Percentiles rank a stretch among this genome's conserved stretches.
Conservation (phyloP, 1,140 invertebrate species). For the Conus ventricosus region DNA sequence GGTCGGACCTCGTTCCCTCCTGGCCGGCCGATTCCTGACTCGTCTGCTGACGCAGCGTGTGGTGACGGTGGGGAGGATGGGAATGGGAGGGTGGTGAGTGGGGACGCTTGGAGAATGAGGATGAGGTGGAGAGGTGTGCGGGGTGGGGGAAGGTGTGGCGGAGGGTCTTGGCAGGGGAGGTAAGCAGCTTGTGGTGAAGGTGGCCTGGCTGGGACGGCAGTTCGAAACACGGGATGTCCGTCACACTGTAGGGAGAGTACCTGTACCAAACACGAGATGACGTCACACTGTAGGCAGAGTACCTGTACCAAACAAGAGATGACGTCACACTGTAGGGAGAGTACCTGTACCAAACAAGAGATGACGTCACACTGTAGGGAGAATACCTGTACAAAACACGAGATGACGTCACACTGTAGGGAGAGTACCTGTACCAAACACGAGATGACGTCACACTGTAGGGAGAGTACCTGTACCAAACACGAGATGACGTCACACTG, state of each 20-base stretch:
- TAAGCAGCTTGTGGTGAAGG: too few species aligned
- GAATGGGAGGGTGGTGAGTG: background rate
- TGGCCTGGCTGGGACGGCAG: background rate
- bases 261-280: background rate
- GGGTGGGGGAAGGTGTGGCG: background rate
- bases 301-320: background rate
- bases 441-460: too few species aligned
- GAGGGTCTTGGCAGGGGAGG: background rate
- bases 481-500: too few species aligned
- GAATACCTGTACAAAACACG: background rate
- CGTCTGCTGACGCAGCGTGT: background rate
- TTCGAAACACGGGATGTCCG: slow-evolving; percentile 36
- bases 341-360: background rate
- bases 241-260: slow-evolving; percentile 38
- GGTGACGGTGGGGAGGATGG: background rate
- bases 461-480: too few species aligned
- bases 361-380: background rate
- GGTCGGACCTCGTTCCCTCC: background rate
- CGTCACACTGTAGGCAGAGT: slow-evolving; percentile 5
- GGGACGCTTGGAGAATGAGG: background rate
- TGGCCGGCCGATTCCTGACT: background rate
- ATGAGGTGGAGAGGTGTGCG: background rate
- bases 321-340: background rate
- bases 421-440: background rate
- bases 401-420: background rate